Conservation (phyloP, 64 coral and sea anemone species). For the Catalaphyllia jardinei region DNA sequence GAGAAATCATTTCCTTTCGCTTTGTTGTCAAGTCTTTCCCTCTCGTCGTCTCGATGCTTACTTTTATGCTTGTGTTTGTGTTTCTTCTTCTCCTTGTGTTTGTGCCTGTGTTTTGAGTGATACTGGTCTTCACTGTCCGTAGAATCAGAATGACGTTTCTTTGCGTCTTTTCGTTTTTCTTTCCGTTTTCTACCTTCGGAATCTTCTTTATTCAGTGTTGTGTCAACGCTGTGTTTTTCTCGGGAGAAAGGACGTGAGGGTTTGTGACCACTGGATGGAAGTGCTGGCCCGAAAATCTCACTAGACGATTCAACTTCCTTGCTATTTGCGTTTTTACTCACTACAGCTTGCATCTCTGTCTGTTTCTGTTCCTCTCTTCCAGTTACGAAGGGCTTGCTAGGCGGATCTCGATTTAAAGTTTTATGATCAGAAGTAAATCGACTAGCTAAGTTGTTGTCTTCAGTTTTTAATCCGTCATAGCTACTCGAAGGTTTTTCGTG, state of each 20-base stretch:
- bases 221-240: neutral
- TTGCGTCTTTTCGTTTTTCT: constrained; percentile 31
- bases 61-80: constrained; percentile 24
- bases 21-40: neutral
- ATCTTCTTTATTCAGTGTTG: neutral
- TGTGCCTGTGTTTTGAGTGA: constrained; percentile 42
- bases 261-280: constrained; percentile 2
- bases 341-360: neutral
- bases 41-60: constrained; percentile 21
- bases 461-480: neutral
- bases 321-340: neutral
- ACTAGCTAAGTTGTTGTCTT: neutral
- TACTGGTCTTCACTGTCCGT: constrained; percentile 16
- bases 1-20: neutral
- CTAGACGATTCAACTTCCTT: neutral
- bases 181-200: neutral
- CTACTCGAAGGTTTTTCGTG: neutral
- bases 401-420: neutral
- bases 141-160: constrained; percentile 7
- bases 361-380: neutral
- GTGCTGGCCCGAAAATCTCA: constrained; percentile 46
- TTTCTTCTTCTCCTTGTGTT: constrained; percentile 43
- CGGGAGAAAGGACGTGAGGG: neutral
- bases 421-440: neutral
- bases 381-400: neutral